Conservation (phyloP, 2,888 invertebrate species). For the Agrilus cyanescens region DNA sequence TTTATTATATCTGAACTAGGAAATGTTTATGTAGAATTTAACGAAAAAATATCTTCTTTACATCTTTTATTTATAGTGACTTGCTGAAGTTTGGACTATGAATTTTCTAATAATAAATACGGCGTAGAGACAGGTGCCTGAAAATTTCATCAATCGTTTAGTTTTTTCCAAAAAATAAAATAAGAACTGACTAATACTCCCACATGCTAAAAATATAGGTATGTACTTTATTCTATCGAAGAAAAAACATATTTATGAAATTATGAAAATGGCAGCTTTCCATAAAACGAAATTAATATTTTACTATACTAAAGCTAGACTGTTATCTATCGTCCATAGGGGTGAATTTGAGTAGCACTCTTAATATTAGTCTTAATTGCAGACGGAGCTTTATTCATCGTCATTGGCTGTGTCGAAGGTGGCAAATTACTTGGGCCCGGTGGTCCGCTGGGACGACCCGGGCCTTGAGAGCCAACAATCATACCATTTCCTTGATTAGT, state of each 20-base stretch:
- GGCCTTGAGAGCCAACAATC: conserved; percentile 39
- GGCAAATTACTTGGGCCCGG: conserved; percentile 49
- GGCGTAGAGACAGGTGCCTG: too few relatives aligned
- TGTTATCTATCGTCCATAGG: conserved; percentile 53
- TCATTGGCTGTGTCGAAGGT: conserved; percentile 46
- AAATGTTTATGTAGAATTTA: too few relatives aligned
- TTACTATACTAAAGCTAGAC: neutral
- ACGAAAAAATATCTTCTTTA: too few relatives aligned
- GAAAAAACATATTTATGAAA: neutral
- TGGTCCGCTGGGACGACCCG: conserved; percentile 42
- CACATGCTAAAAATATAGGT: neutral
- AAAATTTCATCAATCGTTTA: too few relatives aligned
- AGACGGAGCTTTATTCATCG: conserved; percentile 75
- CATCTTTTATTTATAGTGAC: too few relatives aligned
- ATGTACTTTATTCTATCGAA: conserved; percentile 2
- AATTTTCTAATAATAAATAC: too few relatives aligned
- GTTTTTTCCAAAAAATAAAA: too few relatives aligned
- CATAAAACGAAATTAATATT: neutral
- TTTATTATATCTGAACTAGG: too few relatives aligned
- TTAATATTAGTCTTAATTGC: conserved; percentile 89
- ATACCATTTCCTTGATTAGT: conserved; percentile 33
- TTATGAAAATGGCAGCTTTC: neutral
- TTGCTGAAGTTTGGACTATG: too few relatives aligned
- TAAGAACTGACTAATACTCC: too few relatives aligned
- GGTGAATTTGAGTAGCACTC: conserved; percentile 80